phyloP scores from a whole-genome alignment of 1,140 invertebrate species.

The Goniozus legneri region DNA sequence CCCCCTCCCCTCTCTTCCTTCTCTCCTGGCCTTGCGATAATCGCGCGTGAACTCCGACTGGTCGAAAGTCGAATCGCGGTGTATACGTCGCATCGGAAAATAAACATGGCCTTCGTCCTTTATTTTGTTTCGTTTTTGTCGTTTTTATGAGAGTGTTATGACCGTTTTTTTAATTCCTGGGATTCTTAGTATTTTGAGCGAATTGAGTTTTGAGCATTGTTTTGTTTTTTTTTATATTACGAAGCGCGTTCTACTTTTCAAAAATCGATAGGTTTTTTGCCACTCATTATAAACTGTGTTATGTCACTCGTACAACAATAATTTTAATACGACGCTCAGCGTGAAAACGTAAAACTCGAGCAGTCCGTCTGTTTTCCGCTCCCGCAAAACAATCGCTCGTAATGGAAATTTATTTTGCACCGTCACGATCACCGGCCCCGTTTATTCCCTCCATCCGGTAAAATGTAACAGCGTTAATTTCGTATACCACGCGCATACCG shows the following conservation, averaged over 20 bases:
- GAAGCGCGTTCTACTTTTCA: too few species aligned
- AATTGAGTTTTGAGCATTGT: too few species aligned
- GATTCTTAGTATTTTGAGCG: too few species aligned
- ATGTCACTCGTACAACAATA: too few species aligned
- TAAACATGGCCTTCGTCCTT: neutral
- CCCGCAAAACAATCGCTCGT: too few species aligned
- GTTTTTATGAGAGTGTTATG: neutral
- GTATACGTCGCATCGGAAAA: neutral
- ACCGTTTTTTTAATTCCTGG: slow-evolving; percentile 13
- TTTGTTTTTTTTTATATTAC: too few species aligned
- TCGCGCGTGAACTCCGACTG: slow-evolving; percentile 9
- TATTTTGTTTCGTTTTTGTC: neutral
- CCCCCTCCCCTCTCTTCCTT: slow-evolving; percentile 19
- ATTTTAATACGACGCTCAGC: too few species aligned
- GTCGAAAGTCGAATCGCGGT: neutral
- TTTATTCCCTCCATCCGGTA: slow-evolving; percentile 18
- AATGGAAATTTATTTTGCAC: slow-evolving; percentile 29
- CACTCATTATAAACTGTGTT: too few species aligned
- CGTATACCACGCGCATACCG: too few species aligned
- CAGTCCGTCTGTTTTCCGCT: too few species aligned
- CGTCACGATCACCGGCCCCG: slow-evolving; percentile 25
- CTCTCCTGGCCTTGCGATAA: slow-evolving; percentile 8
- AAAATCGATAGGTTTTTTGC: too few species aligned
- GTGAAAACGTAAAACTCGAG: too few species aligned
- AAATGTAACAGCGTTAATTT: slow-evolving; percentile 20